Evolutionary conservation across 2,797 vertebrate species (phyloP).

Genomic region (Cercopithecus diana): DNA sequence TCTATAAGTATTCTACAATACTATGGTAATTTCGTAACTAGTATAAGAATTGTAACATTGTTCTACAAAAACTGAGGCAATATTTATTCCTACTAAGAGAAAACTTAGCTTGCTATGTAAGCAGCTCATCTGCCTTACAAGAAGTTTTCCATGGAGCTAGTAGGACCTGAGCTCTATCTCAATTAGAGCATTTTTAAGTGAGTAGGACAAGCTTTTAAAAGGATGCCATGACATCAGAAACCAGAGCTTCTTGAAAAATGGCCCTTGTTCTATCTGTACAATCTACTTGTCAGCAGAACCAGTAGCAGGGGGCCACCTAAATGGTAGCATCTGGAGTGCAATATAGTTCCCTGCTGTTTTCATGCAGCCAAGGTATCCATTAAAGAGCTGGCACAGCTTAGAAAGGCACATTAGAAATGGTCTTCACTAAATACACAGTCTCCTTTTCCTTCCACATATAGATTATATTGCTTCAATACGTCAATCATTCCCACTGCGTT

Average conservation of each 20-base stretch:
- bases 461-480: conserved; percentile 61
- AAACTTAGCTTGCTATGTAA: no score
- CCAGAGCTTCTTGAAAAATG: conserved; percentile 44
- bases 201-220: conserved; percentile 38
- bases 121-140: no score
- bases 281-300: conserved; percentile 62
- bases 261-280: not conserved
- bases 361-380: conserved; percentile 63
- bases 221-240: not conserved
- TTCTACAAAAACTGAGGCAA: not conserved
- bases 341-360: conserved; percentile 25
- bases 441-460: conserved; percentile 48
- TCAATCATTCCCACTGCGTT: conserved; percentile 38
- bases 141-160: not conserved
- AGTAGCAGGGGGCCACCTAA: conserved; percentile 26
- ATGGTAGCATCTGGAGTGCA: conserved; percentile 40
- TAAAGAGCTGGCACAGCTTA: conserved; percentile 68
- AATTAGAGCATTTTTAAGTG: conserved; percentile 5
- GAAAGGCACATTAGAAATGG: conserved; percentile 51
- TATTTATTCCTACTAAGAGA: not conserved
- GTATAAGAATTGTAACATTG: not conserved
- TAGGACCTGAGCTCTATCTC: not conserved
- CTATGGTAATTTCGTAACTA: not conserved
- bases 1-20: no score
- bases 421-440: conserved; percentile 40